phyloP scores from a whole-genome alignment of 2,888 invertebrate genomes.

The Eulithis testata region DNA sequence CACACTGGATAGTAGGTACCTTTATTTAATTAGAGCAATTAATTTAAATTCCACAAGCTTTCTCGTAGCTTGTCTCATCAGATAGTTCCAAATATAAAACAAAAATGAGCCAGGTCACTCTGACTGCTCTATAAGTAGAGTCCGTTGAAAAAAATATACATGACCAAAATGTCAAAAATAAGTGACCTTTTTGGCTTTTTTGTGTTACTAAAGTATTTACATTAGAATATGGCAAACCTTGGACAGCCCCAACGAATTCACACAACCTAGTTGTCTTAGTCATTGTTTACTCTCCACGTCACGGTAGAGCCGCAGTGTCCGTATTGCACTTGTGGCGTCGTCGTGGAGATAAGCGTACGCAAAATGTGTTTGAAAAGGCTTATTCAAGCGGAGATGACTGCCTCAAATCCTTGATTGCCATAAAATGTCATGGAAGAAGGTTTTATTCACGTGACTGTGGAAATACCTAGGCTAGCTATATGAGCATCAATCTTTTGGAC shows the following conservation, averaged over 20 bases:
- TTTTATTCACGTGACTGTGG: too few relatives aligned
- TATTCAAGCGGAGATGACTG: background rate
- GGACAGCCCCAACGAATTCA: background rate
- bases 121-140: too few relatives aligned
- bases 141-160: too few relatives aligned
- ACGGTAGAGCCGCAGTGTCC: background rate
- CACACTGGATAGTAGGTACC: background rate
- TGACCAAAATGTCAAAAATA: too few relatives aligned
- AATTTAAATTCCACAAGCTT: background rate
- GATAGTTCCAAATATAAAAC: background rate
- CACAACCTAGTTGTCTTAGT: background rate
- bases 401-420: too few relatives aligned
- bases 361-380: background rate
- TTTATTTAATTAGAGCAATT: background rate
- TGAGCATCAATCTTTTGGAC: too few relatives aligned
- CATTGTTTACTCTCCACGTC: background rate
- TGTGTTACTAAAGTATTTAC: too few relatives aligned
- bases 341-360: background rate
- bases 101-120: too few relatives aligned
- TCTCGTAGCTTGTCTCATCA: background rate
- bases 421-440: too few relatives aligned
- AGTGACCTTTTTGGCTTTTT: too few relatives aligned
- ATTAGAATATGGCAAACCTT: background rate
- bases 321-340: background rate
- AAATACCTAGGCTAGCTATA: too few relatives aligned